Evolutionary conservation across 23 tunicate species (phyloP).

Genomic region (Ciona savignyi): DNA sequence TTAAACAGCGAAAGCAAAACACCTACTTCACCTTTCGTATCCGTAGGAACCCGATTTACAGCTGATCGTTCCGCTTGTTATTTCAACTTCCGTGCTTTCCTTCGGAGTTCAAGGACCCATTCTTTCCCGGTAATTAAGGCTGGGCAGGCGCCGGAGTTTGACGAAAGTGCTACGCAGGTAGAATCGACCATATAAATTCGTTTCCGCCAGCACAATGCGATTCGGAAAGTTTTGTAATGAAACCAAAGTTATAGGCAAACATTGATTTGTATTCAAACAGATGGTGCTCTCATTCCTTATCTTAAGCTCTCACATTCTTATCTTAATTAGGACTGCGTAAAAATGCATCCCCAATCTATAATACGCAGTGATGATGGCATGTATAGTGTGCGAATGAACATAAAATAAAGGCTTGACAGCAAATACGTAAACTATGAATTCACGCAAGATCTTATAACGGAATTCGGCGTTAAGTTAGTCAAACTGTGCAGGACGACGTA

Average conservation of each 20-base stretch:
- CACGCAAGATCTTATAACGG: background rate
- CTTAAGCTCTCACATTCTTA: no score
- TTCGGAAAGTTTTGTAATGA: background rate
- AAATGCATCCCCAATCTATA: no score
- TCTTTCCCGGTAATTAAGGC: conserved; percentile 1
- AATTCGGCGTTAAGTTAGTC: background rate
- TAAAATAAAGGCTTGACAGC: no score
- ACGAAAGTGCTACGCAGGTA: background rate
- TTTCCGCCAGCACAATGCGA: background rate
- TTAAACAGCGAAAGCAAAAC: background rate
- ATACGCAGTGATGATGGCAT: no score
- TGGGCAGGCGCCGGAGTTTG: background rate
- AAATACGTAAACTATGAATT: no score
- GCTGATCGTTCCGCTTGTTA: background rate
- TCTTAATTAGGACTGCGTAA: no score
- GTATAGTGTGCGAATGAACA: no score
- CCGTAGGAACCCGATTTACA: background rate
- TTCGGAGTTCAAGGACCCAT: background rate
- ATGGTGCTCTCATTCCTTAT: no score
- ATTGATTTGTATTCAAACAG: no score
- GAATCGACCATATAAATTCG: background rate
- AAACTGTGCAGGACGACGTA: background rate
- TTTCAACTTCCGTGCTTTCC: background rate
- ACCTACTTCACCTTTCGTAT: background rate
- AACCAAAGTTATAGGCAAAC: no score